Evolutionary conservation across 2,888 invertebrate species (phyloP), one percentile per base, ranked within the genome.

Genomic region (Drosophila kambysellisi): DNA sequence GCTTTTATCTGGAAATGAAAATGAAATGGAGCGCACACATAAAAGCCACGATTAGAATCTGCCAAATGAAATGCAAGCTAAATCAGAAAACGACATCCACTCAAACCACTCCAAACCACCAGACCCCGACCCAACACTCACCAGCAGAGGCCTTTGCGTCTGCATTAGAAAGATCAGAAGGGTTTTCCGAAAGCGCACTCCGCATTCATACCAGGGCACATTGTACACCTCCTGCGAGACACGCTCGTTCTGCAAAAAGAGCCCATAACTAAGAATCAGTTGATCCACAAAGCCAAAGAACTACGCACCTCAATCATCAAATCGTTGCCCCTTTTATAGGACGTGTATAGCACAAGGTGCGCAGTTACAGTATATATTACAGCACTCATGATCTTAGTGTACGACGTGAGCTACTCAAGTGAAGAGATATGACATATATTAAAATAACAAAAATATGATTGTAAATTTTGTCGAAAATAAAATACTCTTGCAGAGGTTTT

Each of bases 261-360:
- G 2, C 37, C 11, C 33, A 12, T 65, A 62, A 53, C 50, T 25
- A 30, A 56, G 25, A 54, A 48, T 63, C 53, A 48, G 33, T 11
- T 32, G 8, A n/a, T 12, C 17, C 20, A 54, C 12, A 9, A 9
- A 30, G 29, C n/a, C 4, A 8, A 20, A 46, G 17, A 15, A 15
- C 4, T 25, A 76, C 72, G 70, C 68, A 92, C 93, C 91, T 91
- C 91, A 59, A 88, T 76, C 8, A 89, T 70, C 66, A 93, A 71
- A 62, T 93, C 92, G 80, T 93, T 92, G 62, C 92, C 92, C 37
- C 90, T 83, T 88, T 92, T 92, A 70, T 93, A 93, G 41, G 91
- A 92, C n/a, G 90, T 91, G 70, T 87, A 93, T 0, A 92, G 79
- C 0, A 92, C 85, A 72, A 91, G 92, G 37, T 92, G 72, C 90